Evolutionary conservation across 2,888 invertebrate species (phyloP).

Genomic region (Syritta pipiens): DNA sequence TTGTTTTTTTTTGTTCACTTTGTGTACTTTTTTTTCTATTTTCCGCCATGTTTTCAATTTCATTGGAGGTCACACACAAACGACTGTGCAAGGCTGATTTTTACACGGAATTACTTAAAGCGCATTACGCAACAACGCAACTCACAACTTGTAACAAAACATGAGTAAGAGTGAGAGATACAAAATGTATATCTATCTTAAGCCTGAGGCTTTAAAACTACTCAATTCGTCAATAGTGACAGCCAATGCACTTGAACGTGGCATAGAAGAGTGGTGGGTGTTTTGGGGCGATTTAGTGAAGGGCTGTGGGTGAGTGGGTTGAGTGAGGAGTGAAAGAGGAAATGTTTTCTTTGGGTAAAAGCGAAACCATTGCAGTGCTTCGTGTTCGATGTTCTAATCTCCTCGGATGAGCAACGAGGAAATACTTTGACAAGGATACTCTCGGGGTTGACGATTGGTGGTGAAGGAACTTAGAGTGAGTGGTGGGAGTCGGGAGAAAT

Average conservation of each 20-base stretch:
- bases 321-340: too few species aligned
- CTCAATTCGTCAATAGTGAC: slow-evolving; percentile 17
- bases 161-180: slow-evolving; percentile 23
- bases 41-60: slow-evolving; percentile 47
- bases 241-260: slow-evolving; percentile 32
- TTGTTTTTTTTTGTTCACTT: not conserved
- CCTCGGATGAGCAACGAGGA: too few species aligned
- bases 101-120: slow-evolving; percentile 58
- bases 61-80: slow-evolving; percentile 59
- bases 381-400: too few species aligned
- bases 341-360: not conserved
- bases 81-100: slow-evolving; percentile 52
- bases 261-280: not conserved
- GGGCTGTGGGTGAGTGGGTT: too few species aligned
- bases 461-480: too few species aligned
- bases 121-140: slow-evolving; percentile 43
- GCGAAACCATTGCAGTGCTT: slow-evolving; percentile 45
- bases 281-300: too few species aligned
- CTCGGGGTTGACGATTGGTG: too few species aligned
- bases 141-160: slow-evolving; percentile 32
- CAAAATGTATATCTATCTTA: slow-evolving; percentile 19
- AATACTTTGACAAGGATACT: too few species aligned
- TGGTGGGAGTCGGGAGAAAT: too few species aligned
- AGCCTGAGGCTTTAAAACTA: slow-evolving; percentile 20
- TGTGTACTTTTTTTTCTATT: not conserved